Percentiles rank a stretch among this genome's conserved stretches.
phyloP scores from a whole-genome alignment of 2,888 invertebrate genomes.

The Macrophya alboannulata region DNA sequence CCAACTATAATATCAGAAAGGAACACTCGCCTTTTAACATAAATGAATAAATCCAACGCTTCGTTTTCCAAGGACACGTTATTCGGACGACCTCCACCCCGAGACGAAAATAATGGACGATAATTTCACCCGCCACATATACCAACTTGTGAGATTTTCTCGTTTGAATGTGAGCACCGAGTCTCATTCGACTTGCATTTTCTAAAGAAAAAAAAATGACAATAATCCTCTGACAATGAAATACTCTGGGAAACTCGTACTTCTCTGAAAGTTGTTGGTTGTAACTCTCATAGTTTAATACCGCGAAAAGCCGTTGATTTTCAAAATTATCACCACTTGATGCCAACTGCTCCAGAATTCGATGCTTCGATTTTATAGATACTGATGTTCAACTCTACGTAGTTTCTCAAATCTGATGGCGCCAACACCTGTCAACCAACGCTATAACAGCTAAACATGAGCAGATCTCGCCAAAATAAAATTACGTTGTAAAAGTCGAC shows the following conservation, averaged over 20 bases:
- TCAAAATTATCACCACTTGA: neutral
- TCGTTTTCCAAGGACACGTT: conserved; percentile 3
- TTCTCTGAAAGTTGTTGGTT: neutral
- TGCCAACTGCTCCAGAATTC: neutral
- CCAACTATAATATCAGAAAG: conserved; percentile 9
- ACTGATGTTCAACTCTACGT: neutral
- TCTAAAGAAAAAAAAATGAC: neutral
- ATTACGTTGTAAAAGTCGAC: neutral
- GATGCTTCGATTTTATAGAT: neutral
- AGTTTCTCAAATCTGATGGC: conserved; percentile 21
- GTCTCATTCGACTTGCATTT: neutral
- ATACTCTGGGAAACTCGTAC: neutral
- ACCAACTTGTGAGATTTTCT: neutral
- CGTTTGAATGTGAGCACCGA: neutral
- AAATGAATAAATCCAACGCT: conserved; percentile 21
- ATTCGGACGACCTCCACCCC: neutral
- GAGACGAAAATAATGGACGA: neutral
- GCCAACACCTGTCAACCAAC: conserved; percentile 16
- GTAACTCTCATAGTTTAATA: neutral
- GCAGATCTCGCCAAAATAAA: conserved; percentile 23
- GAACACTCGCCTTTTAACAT: conserved; percentile 25
- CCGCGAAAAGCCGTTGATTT: neutral
- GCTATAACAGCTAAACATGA: conserved; percentile 1
- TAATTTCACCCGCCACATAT: neutral
- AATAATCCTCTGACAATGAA: neutral